Evolutionary conservation across 1,140 invertebrate species (phyloP), one percentile per base, ranked within the genome.

Genomic region (Heterodera carotae): DNA sequence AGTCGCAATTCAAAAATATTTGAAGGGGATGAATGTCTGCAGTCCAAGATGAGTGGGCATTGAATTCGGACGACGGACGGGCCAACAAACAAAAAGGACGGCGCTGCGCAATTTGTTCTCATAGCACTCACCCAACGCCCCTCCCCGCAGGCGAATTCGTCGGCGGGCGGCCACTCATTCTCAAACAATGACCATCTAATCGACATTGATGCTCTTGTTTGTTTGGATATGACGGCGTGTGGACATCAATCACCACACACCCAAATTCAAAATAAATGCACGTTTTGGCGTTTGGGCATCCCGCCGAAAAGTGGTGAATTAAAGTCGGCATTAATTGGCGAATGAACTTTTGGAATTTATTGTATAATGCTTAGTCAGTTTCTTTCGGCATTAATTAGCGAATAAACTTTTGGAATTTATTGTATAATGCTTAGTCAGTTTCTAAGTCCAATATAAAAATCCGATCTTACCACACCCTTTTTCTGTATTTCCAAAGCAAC

Each of bases 401-500:
- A n/a, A n/a, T n/a, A n/a, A n/a, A n/a, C n/a, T n/a, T n/a, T n/a
- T n/a, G n/a, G n/a, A n/a, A n/a, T n/a, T n/a, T n/a, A n/a, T n/a
- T n/a, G n/a, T n/a, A n/a, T n/a, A n/a, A n/a, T n/a, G n/a, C n/a
- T n/a, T n/a, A n/a, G n/a, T n/a, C n/a, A 12, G 39, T 43, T 43
- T 43, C 3, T 2, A n/a, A n/a, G 39, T 2, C 39, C 39, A 2
- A 43, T 10, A 12, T 12, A 43, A 12, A 39, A 39, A 7, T 39
- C 12, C 15, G 3, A 7, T 7, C 0, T 2, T 7, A 1, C 39
- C 39, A 43, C 5, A 5, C 25, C 22, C 29, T 2, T 5, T 15
- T 34, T 29, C 29, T 66, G 62, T 66, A 34, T 66, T 29, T 34
- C 27, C 10, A 66, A 66, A 66, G 31, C 27, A 66, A 66, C 62